phyloP scores from a whole-genome alignment of 2,113 vertebrate genomes.

The Istiophorus platypterus region DNA sequence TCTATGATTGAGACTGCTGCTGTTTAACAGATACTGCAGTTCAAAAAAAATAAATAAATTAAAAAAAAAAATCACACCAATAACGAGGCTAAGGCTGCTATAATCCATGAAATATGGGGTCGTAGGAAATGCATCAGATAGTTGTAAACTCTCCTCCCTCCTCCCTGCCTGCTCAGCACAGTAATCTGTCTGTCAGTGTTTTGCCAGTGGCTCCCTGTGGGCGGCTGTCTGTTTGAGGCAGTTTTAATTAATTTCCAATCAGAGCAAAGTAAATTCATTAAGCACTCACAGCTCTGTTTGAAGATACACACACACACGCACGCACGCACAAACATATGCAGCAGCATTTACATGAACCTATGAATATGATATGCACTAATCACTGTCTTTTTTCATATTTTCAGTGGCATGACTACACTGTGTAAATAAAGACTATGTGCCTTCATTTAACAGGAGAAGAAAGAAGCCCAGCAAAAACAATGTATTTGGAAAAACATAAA shows the following conservation, averaged over 20 bases:
- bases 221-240: slow-evolving; percentile 76
- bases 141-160: slow-evolving; percentile 75
- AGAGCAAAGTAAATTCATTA: slow-evolving; percentile 91
- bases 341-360: slow-evolving; percentile 30
- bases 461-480: not conserved
- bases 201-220: slow-evolving; percentile 85
- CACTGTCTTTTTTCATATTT: not conserved
- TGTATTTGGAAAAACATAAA: not conserved
- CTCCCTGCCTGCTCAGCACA: slow-evolving; percentile 79
- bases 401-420: not conserved
- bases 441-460: slow-evolving; percentile 12
- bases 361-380: slow-evolving; percentile 41
- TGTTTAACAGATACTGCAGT: not conserved
- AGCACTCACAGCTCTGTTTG: slow-evolving; percentile 88
- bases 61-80: not conserved
- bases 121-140: slow-evolving; percentile 44
- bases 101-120: slow-evolving; percentile 34
- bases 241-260: slow-evolving; percentile 89
- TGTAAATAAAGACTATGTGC: not conserved
- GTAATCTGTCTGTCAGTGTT: slow-evolving; percentile 84
- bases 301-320: slow-evolving; percentile 43
- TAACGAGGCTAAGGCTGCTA: not conserved
- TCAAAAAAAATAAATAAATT: no score
- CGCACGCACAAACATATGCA: slow-evolving; percentile 14
- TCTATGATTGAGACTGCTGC: not conserved